A percentile compares a stretch with the other conserved stretches of the same genome.
Conservation (phyloP, 2,797 vertebrate genomes). For the Merluccius polli region DNA sequence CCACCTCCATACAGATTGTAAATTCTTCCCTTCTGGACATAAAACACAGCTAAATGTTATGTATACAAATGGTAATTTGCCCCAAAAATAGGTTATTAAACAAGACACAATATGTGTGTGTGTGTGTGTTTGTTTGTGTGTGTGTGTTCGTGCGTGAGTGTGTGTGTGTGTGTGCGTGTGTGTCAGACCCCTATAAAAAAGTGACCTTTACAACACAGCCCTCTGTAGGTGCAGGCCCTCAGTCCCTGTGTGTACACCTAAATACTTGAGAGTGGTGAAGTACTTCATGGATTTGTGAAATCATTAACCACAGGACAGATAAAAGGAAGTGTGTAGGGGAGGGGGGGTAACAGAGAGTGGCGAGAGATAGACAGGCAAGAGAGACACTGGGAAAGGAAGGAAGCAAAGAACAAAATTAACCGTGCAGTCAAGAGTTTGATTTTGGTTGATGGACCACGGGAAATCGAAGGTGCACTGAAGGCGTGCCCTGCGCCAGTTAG, state of each 20-base stretch:
- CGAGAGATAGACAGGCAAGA: slow-evolving; percentile 11
- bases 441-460: slow-evolving; percentile 37
- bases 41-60: neutral
- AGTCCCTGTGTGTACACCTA: slow-evolving; percentile 33
- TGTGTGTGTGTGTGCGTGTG: slow-evolving; percentile 13
- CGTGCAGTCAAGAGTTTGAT: neutral
- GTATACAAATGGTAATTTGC: neutral
- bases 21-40: too few relatives aligned
- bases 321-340: slow-evolving; percentile 19
- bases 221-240: slow-evolving; percentile 12
- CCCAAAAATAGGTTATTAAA: neutral
- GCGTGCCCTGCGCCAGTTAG: neutral
- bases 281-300: slow-evolving; percentile 51
- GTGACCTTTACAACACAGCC: slow-evolving; percentile 52
- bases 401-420: slow-evolving; percentile 26
- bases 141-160: neutral
- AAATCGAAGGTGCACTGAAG: slow-evolving; percentile 16
- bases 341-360: slow-evolving; percentile 1
- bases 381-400: slow-evolving; percentile 13
- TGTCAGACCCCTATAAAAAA: slow-evolving; percentile 30
- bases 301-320: slow-evolving; percentile 68
- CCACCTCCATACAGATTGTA: too few relatives aligned
- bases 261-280: slow-evolving; percentile 34
- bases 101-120: neutral
- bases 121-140: neutral